Evolutionary conservation across 2,888 invertebrate species (phyloP).

Genomic region (Cantharis rufa): DNA sequence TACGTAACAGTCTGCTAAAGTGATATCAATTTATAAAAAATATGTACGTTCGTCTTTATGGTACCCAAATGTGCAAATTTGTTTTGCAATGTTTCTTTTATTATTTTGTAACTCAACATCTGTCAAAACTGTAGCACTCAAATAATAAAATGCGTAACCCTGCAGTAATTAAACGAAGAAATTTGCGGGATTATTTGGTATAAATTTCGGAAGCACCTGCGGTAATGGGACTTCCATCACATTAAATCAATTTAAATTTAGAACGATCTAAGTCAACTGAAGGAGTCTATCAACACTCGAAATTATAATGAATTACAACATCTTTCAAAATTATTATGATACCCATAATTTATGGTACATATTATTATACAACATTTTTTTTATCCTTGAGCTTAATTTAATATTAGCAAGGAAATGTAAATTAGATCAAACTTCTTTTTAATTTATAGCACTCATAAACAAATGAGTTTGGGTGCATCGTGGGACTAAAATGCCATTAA

Average conservation of each 20-base stretch:
- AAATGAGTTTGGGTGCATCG: background rate
- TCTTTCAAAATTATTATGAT: background rate
- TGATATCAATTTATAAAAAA: conserved; percentile 17
- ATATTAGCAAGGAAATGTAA: background rate
- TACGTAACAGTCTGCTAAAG: conserved; percentile 6
- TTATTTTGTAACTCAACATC: conserved; percentile 22
- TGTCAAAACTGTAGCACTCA: conserved; percentile 10
- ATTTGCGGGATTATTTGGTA: background rate
- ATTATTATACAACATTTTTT: background rate
- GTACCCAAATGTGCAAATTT: conserved; percentile 20
- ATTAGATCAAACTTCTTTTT: background rate
- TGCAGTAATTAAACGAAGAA: background rate
- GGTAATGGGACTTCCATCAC: background rate
- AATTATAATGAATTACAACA: background rate
- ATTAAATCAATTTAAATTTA: background rate
- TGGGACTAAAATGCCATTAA: background rate
- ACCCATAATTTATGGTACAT: background rate
- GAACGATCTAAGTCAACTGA: background rate
- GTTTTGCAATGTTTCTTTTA: conserved; percentile 20
- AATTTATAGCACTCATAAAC: background rate
- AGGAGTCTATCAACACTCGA: background rate
- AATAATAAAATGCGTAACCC: background rate
- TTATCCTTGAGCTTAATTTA: background rate
- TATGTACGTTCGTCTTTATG: conserved; percentile 6
- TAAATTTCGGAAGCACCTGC: background rate